Percentiles rank a stretch among this genome's conserved stretches.
Conservation (phyloP, 2,888 invertebrate species). For the Diaprepes abbreviatus region DNA sequence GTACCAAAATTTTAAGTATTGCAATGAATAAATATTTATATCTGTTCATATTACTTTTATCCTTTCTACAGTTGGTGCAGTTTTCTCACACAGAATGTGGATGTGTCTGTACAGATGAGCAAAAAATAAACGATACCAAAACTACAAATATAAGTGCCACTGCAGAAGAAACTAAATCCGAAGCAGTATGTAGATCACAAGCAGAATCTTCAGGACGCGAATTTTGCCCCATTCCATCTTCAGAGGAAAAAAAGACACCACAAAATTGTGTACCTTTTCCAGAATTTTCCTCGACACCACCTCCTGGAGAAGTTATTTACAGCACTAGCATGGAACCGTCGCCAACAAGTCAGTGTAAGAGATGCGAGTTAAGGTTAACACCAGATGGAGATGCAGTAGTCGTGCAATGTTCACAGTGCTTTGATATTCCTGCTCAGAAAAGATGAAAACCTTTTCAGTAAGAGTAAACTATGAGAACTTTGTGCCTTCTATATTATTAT, state of each 20-base stretch:
- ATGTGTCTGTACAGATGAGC: not conserved
- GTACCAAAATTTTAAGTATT: too few relatives aligned
- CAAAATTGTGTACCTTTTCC: conserved; percentile 37
- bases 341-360: conserved; percentile 28
- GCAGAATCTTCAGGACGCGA: conserved; percentile 17
- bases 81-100: not conserved
- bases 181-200: not conserved
- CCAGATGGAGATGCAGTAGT: conserved; percentile 31
- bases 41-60: too few relatives aligned
- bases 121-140: not conserved
- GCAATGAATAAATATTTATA: too few relatives aligned
- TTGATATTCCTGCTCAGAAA: conserved; percentile 17
- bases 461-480: too few relatives aligned
- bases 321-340: conserved; percentile 32
- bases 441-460: too few relatives aligned
- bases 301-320: conserved; percentile 30
- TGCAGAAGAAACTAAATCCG: not conserved
- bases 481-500: too few relatives aligned
- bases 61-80: too few relatives aligned
- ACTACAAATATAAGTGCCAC: not conserved
- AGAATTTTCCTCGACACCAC: conserved; percentile 22
- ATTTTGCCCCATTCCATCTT: conserved; percentile 26
- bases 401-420: conserved; percentile 37
- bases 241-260: not conserved
- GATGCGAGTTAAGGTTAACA: conserved; percentile 34